Evolutionary conservation across 2,888 invertebrate species (phyloP), one percentile per base, ranked within the genome.

Genomic region (Desoria tigrina): DNA sequence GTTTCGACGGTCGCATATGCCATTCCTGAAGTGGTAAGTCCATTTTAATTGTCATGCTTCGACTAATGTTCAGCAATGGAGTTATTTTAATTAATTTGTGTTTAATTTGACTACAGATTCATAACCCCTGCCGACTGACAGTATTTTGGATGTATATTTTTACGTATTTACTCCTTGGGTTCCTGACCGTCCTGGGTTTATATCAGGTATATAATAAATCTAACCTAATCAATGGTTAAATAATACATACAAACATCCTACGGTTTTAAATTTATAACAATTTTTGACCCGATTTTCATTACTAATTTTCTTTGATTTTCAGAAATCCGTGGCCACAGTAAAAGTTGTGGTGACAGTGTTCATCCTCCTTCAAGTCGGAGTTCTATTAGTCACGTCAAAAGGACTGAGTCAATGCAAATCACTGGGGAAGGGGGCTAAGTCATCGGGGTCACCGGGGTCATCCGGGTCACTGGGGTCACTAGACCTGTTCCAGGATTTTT

Each of bases 111-210:
- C n/a, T n/a, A 6, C n/a, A 45, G 45, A 55, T 55, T 14, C 23
- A 55, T 32, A 26, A 55, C 28, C 32, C 37, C 3, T 16, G 9
- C 6, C 4, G 55, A 55, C 55, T 55, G 14, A 27, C 55, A 28
- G n/a, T 28, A 3, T 55, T 55, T 55, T 55, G 55, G 55, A n/a
- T 55, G 32, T 32, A 24, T 18, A 32, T 28, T n/a, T 55, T 55
- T 32, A 55, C 32, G 7, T 26, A 55, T 21, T n/a, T 55, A 28
- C n/a, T 55, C 18, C 55, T 55, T 27, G 55, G 55, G 18, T 28
- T 27, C 9, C 26, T 55, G 14, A 32, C 55, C 4, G 6, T 55
- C 27, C 9, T 55, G n/a, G 55, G 28, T 3, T 27, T 55, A 4
- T 55, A 55, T 55, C 55, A 32, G 18, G 55, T 55, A 26, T 16